These are phyloP conservation scores for Embiotoca jacksoni DNA, from an alignment of 2,113 vertebrate species.

Conservation along the genomic window DNA sequence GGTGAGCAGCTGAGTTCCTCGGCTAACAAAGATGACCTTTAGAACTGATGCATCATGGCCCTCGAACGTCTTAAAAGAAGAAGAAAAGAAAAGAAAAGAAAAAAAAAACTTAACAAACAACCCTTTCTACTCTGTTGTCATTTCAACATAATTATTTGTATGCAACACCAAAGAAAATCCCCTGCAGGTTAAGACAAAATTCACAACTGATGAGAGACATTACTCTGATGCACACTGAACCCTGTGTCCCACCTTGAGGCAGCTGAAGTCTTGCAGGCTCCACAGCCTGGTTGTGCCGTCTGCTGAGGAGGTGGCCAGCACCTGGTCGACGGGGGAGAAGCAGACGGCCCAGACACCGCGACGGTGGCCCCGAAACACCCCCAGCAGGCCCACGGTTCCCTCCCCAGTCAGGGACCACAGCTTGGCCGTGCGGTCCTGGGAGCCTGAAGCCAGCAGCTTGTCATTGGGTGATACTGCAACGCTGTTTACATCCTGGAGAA, in stretches of 20 bases:
- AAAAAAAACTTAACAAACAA: neutral
- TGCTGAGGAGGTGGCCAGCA: constrained; percentile 92
- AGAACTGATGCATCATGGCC: constrained; percentile 97
- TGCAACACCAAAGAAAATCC: neutral
- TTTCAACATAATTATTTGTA: too few relatives aligned
- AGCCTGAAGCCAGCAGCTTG: constrained; percentile 93
- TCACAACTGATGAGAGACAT: too few relatives aligned
- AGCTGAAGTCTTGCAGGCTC: constrained; percentile 94
- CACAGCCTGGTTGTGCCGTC: constrained; percentile 94
- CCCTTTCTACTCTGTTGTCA: neutral
- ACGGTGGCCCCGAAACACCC: constrained; percentile 91
- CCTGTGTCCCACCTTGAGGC: constrained; percentile 87
- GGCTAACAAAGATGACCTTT: constrained; percentile 93
- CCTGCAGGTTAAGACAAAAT: too few relatives aligned
- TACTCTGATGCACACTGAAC: too few relatives aligned
- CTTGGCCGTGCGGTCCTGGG: constrained; percentile 94
- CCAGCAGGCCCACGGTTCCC: constrained; percentile 84
- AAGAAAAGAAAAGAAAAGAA: neutral
- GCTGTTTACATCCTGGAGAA: constrained; percentile 92
- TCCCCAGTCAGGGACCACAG: constrained; percentile 88
- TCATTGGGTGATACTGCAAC: constrained; percentile 94
- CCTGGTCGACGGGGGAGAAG: constrained; percentile 95
- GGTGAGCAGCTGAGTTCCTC: constrained; percentile 93
- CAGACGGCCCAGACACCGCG: constrained; percentile 94
- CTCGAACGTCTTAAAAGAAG: constrained; percentile 91